Percentiles rank a stretch among this genome's conserved stretches.
These are phyloP conservation scores for Florisuga fusca DNA, from an alignment of 2,797 vertebrate genomes.

Conservation along the genomic window DNA sequence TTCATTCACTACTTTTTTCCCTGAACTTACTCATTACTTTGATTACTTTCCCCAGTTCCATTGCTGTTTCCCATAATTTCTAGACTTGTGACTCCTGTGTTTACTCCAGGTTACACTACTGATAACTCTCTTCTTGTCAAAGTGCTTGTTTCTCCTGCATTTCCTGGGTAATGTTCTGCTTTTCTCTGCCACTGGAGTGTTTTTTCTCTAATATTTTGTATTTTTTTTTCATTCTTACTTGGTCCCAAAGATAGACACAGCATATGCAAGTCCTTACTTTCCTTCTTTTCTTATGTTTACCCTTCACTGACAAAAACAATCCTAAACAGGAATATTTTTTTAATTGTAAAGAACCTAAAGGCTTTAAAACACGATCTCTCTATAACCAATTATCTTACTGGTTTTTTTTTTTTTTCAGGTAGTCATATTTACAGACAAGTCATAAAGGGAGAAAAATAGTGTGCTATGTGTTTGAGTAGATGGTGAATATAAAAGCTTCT, in stretches of 20 bases:
- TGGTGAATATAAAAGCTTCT: neutral
- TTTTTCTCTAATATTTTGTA: neutral
- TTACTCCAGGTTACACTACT: neutral
- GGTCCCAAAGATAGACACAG: neutral
- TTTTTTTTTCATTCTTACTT: neutral
- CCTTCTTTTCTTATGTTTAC: neutral
- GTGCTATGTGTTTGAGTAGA: neutral
- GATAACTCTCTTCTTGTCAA: neutral
- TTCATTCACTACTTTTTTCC: neutral
- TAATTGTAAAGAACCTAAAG: neutral
- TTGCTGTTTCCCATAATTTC: neutral
- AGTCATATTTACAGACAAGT: neutral
- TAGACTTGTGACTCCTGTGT: neutral
- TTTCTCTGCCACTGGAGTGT: neutral
- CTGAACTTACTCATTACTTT: neutral
- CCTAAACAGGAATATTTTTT: neutral
- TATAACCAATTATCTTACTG: neutral
- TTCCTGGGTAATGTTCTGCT: neutral
- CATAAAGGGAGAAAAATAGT: neutral
- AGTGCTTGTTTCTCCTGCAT: neutral
- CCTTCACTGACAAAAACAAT: neutral
- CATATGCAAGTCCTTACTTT: neutral
- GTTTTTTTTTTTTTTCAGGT: neutral
- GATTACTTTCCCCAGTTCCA: neutral
- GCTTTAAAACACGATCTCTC: neutral